phyloP scores from a whole-genome alignment of 2,113 vertebrate species.

The Cisticola juncidis region DNA sequence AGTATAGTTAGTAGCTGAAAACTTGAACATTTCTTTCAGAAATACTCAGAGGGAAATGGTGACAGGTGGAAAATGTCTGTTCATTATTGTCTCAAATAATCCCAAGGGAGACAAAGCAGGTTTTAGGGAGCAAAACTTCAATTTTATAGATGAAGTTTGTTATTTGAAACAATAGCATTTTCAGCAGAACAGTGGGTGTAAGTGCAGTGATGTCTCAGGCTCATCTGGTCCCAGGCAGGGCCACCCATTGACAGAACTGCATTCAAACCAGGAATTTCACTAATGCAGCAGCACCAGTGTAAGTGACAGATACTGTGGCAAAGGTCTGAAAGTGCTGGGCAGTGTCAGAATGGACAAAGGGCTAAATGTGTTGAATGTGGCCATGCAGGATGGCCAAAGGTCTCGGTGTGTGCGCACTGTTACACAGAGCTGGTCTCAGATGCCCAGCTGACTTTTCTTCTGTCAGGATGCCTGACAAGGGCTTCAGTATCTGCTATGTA shows the following conservation, averaged over 20 bases:
- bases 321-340: neutral
- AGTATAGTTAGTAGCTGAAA: neutral
- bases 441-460: neutral
- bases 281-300: neutral
- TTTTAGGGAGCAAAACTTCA: neutral
- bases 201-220: neutral
- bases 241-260: neutral
- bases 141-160: neutral
- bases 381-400: neutral
- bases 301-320: neutral
- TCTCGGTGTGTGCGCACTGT: neutral
- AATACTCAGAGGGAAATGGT: neutral
- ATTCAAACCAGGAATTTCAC: accelerated
- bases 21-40: neutral
- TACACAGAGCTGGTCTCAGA: neutral
- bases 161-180: neutral
- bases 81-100: neutral
- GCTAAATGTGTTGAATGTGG: neutral
- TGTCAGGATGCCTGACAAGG: neutral
- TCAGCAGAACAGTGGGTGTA: neutral
- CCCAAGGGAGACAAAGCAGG: neutral
- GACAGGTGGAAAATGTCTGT: neutral
- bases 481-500: neutral
- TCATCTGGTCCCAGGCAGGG: neutral
- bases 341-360: neutral